These are phyloP conservation scores for Actenoides lindsayi DNA, from an alignment of 2,113 vertebrate species.

Conservation along the genomic window DNA sequence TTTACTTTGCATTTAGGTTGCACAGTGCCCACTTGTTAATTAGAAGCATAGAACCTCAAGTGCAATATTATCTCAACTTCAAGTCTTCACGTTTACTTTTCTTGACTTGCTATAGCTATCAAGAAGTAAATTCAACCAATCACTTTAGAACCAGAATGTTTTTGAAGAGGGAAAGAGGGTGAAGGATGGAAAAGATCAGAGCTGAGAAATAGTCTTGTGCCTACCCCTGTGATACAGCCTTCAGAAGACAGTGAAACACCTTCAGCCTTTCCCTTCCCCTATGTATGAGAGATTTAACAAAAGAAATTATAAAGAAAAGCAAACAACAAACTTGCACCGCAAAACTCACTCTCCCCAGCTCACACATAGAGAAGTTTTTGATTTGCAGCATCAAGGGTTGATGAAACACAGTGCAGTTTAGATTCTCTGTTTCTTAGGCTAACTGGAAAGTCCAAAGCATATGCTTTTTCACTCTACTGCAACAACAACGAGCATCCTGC, in stretches of 20 bases:
- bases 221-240: neutral
- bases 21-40: neutral
- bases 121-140: neutral
- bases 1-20: neutral
- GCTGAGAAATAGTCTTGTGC: neutral
- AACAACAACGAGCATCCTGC: neutral
- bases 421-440: neutral
- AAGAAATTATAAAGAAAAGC: neutral
- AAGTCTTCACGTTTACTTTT: neutral
- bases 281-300: neutral
- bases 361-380: neutral
- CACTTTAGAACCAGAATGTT: neutral
- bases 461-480: neutral
- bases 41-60: neutral
- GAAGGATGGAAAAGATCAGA: neutral
- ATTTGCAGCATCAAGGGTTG: neutral
- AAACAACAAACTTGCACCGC: neutral
- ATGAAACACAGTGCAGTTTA: neutral
- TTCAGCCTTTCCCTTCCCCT: neutral
- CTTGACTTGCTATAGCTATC: neutral
- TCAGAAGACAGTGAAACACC: neutral
- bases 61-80: neutral
- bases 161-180: neutral
- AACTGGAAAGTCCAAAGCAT: neutral
- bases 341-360: neutral